Evolutionary conservation across 23 tunicate genomes (phyloP).

Genomic region (Clavelina lepadiformis): DNA sequence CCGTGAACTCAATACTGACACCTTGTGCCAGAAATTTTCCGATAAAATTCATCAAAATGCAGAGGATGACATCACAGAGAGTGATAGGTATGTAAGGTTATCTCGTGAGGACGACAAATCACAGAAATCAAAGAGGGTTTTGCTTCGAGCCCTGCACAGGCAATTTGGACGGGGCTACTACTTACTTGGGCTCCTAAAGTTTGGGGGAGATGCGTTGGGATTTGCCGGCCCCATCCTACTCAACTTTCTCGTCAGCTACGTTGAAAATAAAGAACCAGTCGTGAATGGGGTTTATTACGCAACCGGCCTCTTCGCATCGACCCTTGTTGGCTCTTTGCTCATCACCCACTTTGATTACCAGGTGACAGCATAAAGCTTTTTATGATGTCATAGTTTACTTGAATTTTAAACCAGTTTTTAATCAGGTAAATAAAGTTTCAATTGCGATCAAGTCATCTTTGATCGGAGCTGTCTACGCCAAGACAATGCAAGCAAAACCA

Average conservation of each 20-base stretch:
- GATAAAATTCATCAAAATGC: not conserved
- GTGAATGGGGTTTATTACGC: constrained; percentile 76
- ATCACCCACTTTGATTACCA: constrained; percentile 88
- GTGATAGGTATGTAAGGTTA: not conserved
- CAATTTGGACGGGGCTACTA: constrained; percentile 57
- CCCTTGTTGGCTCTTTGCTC: constrained; percentile 55
- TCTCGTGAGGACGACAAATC: not conserved
- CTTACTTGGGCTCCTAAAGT: constrained; percentile 59
- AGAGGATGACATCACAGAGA: not conserved
- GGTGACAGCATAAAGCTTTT: no score
- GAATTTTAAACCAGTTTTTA: not conserved
- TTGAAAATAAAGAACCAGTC: constrained; percentile 67
- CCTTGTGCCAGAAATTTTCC: constrained; percentile 31
- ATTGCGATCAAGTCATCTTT: constrained; percentile 48
- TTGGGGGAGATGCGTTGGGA: constrained; percentile 51
- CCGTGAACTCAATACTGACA: constrained; percentile 40
- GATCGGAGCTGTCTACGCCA: constrained; percentile 51
- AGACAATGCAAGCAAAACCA: constrained; percentile 58
- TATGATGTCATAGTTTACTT: no score
- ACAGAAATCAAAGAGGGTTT: constrained; percentile 4
- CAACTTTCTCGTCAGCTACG: constrained; percentile 57
- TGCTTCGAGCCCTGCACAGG: constrained; percentile 32
- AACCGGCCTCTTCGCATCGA: constrained; percentile 59
- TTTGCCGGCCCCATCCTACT: constrained; percentile 86
- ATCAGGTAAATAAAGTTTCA: constrained; percentile 64